Evolutionary conservation across 2,113 vertebrate genomes (phyloP).

Genomic region (Macquaria australasica): DNA sequence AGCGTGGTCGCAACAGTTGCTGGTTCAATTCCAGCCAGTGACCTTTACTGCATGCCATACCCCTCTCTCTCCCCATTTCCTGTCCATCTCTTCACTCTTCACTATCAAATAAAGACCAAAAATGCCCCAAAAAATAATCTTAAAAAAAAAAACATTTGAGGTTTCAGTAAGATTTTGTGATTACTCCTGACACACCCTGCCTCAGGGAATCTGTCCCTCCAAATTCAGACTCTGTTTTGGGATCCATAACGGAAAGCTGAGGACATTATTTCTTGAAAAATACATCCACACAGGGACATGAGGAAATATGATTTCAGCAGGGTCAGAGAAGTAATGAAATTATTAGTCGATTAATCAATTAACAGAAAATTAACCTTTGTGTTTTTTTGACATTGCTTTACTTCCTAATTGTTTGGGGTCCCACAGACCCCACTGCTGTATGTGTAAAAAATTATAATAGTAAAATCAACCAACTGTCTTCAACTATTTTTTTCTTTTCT

Average conservation of each 20-base stretch:
- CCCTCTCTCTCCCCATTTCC: no score
- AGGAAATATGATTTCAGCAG: background rate
- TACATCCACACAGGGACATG: background rate
- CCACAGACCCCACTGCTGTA: background rate
- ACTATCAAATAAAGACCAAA: no score
- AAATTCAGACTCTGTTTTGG: background rate
- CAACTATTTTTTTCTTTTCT: background rate
- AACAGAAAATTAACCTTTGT: background rate
- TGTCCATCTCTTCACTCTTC: no score
- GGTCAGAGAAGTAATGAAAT: background rate
- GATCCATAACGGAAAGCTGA: slow-evolving; percentile 17
- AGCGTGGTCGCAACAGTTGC: no score
- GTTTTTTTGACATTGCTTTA: background rate
- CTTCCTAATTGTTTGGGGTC: background rate
- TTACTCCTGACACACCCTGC: background rate
- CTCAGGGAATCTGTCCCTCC: slow-evolving; percentile 9
- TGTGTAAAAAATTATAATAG: background rate
- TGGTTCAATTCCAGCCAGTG: no score
- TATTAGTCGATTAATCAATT: background rate
- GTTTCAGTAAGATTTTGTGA: background rate
- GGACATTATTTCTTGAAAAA: background rate
- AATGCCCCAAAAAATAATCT: no score
- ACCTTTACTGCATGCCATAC: no score
- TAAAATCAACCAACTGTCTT: background rate
- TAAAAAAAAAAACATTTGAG: background rate